These are phyloP conservation scores for Thysanoteuthis rhombus DNA, from an alignment of 2,888 invertebrate species.

Conservation along the genomic window DNA sequence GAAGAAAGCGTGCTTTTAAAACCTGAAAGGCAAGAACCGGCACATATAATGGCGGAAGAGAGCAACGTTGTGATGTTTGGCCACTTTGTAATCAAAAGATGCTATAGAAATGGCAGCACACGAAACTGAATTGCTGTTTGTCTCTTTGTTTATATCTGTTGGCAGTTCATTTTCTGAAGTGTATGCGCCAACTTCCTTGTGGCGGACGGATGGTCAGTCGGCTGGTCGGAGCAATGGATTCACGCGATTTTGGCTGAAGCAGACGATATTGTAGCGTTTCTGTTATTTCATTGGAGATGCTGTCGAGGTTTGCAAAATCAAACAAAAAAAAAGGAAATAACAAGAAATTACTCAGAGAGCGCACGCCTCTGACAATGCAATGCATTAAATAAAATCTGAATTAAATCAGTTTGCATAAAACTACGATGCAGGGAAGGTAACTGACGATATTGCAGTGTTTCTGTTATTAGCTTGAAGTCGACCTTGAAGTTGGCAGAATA, in stretches of 20 bases:
- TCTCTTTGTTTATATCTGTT: constrained; percentile 12
- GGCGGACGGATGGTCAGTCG: not conserved
- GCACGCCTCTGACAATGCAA: no score
- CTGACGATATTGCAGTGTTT: no score
- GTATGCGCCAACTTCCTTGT: not conserved
- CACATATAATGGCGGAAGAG: not conserved
- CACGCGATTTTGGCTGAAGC: not conserved
- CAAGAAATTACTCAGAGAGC: no score
- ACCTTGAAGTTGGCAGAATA: no score
- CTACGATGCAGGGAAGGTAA: not conserved
- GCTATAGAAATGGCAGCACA: not conserved
- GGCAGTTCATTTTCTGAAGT: not conserved
- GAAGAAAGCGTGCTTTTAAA: not conserved
- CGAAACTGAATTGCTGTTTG: not conserved
- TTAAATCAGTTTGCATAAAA: no score
- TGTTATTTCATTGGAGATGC: not conserved
- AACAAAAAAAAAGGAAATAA: no score
- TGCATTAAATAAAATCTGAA: no score
- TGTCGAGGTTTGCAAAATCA: not conserved
- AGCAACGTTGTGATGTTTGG: constrained; percentile 12
- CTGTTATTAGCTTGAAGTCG: no score
- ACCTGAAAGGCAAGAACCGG: not conserved
- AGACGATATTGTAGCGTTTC: not conserved
- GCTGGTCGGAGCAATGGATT: not conserved
- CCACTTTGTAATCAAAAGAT: not conserved